Evolutionary conservation across 2,888 invertebrate species (phyloP).

Genomic region (Drosophila fungiperda): DNA sequence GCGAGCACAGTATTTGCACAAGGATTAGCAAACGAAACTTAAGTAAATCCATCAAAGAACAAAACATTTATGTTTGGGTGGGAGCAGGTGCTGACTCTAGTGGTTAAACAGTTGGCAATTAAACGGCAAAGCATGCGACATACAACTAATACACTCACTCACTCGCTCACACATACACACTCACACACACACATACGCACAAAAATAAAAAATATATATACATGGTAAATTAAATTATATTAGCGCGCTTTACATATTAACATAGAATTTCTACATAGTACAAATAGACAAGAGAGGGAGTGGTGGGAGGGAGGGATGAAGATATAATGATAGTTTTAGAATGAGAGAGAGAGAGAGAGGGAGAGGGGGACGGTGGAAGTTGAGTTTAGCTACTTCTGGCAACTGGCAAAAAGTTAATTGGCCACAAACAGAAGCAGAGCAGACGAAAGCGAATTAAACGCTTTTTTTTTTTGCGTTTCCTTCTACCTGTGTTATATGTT

Average conservation of each 20-base stretch:
- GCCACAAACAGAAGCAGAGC: conserved; percentile 5
- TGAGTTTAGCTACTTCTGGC: conserved; percentile 16
- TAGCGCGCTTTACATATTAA: conserved; percentile 15
- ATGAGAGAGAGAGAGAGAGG: neutral
- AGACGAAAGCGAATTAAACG: conserved; percentile 3
- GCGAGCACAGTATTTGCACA: neutral
- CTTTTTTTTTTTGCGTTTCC: conserved; percentile 6
- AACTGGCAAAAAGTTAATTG: conserved; percentile 10
- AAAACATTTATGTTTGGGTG: conserved; percentile 37
- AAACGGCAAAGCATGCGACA: conserved; percentile 27
- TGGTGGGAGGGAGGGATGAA: too few relatives aligned
- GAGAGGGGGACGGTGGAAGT: neutral
- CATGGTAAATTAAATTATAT: conserved; percentile 14
- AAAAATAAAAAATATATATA: neutral
- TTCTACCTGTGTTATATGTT: neutral
- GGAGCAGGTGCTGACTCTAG: conserved; percentile 61
- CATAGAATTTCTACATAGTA: neutral
- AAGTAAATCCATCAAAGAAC: conserved; percentile 59
- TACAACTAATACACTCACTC: conserved; percentile 7
- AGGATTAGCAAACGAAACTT: conserved; percentile 41
- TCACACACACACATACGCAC: neutral
- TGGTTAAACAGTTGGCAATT: conserved; percentile 44
- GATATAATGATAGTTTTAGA: neutral
- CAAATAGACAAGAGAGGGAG: neutral
- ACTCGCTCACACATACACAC: conserved; percentile 2